These are phyloP conservation scores for Isichthys henryi DNA, from an alignment of 2,113 vertebrate genomes.

Conservation along the genomic window DNA sequence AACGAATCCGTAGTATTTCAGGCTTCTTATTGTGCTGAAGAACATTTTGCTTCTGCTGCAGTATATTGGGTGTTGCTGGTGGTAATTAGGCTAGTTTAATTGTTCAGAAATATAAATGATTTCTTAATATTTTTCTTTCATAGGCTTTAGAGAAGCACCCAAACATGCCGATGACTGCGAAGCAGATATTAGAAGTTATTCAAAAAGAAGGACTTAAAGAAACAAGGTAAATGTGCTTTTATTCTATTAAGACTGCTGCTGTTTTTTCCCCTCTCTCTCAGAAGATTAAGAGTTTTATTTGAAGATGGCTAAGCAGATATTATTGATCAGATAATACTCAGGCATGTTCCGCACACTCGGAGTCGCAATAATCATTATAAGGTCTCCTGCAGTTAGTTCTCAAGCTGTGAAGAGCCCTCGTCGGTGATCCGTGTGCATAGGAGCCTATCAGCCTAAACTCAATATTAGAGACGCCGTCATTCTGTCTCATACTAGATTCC, in stretches of 20 bases:
- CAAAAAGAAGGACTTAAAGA: conserved; percentile 81
- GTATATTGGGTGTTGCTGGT: not conserved
- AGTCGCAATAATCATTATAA: not conserved
- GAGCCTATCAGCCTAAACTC: not conserved
- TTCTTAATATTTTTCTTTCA: not conserved
- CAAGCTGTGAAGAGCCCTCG: not conserved
- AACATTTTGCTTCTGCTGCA: not conserved
- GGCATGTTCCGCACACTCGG: not conserved
- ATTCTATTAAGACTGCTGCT: conserved; percentile 54
- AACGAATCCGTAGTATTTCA: not conserved
- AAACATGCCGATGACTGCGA: conserved; percentile 78
- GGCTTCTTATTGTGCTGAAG: not conserved
- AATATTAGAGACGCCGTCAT: not conserved
- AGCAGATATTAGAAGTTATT: conserved; percentile 80
- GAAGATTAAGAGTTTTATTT: not conserved
- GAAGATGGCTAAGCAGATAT: not conserved
- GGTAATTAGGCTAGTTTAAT: not conserved
- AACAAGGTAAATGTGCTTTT: conserved; percentile 59
- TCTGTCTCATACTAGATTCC: not conserved
- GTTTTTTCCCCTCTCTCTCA: not conserved
- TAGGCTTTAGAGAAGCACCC: conserved; percentile 77
- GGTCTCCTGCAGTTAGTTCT: not conserved
- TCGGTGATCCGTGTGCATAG: not conserved
- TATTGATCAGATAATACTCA: not conserved
- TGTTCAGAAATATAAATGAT: not conserved